Base-by-base conservation (phyloP, 2,797 vertebrate genomes). In the Aulostomus chinensis region DNA sequence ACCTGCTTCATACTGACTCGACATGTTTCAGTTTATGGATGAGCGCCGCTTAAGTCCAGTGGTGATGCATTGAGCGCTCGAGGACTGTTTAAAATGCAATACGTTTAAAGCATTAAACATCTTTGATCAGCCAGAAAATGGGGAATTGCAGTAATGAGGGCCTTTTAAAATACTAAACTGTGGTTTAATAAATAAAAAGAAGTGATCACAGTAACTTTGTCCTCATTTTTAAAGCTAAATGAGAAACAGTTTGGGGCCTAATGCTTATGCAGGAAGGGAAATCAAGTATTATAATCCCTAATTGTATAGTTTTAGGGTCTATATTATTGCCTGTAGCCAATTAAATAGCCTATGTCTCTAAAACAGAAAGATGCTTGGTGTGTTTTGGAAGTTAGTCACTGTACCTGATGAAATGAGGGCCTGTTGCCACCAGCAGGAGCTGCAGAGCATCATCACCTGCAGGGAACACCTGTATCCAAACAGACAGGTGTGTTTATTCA, bases 341-440 rank as follows among this genome's bases (percentile, higher is more conserved):
- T 25, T 56, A 25, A 69, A 61, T 15, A 11, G 13, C 30, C 12
- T 52, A 17, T 13, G 15, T 13, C 48, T 48, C 48, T 58, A 48
- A 51, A 47, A 68, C 53, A 65, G 52, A 37, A 18, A 39, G 43
- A 61, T 40, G 68, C 56, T 48, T 55, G 40, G 46, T 47, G 37
- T 4, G 51, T 29, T 66, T 59, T 2, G 9, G 9, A 28, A 42
- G 49, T 21, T 30, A 37, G 50, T 40, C 58, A 47, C 20, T 64
- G 65, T 41, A 71, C 48, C 62, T 65, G 51, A 72, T 68, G 58
- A 73, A 58, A 74, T 64, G 76, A 80, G 80, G 71, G 74, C 81
- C 58, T 88, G 80, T 89, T 90, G 87, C 87, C 89, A 87, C 85
- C 88, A 88, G 63, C 89, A 89, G 88, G 88, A 84, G 68, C 60